These are phyloP conservation scores for Ceramica pisi DNA, from an alignment of 2,888 invertebrate species.

Conservation along the genomic window DNA sequence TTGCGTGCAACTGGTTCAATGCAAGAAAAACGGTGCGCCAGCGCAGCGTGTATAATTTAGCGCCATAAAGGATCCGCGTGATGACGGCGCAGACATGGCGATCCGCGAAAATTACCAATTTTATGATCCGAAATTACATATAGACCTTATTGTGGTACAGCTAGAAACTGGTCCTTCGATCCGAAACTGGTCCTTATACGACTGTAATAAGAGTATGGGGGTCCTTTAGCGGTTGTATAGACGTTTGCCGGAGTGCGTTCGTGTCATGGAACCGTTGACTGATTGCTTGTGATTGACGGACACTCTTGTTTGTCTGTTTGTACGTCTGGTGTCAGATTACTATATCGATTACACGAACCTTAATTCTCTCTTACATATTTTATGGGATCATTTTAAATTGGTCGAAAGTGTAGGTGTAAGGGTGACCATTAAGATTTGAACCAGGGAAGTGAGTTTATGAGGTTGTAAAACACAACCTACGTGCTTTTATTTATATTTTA, in stretches of 20 bases:
- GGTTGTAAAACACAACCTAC: conserved; percentile 63
- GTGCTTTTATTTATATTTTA: conserved; percentile 67
- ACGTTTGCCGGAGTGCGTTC: conserved; percentile 41
- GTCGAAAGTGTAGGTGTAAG: conserved; percentile 55
- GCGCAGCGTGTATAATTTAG: conserved; percentile 77
- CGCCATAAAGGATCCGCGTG: conserved; percentile 77
- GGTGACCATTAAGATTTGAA: conserved; percentile 61
- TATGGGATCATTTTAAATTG: conserved; percentile 65
- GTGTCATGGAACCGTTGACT: conserved; percentile 68
- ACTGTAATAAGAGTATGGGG: conserved; percentile 24
- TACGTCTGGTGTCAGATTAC: conserved; percentile 65
- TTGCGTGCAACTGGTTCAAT: conserved; percentile 65
- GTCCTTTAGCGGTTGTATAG: not conserved
- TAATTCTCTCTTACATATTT: conserved; percentile 58
- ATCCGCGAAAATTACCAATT: conserved; percentile 75
- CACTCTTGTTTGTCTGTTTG: conserved; percentile 69
- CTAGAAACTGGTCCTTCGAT: conserved; percentile 3
- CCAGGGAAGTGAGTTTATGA: conserved; percentile 63
- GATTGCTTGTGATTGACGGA: conserved; percentile 71
- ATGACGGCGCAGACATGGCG: conserved; percentile 79
- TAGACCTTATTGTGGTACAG: conserved; percentile 37
- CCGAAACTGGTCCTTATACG: conserved; percentile 51
- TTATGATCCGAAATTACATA: conserved; percentile 79
- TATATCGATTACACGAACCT: conserved; percentile 62
- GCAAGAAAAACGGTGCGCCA: conserved; percentile 71